A percentile compares a stretch with the other conserved stretches of the same genome.
These are phyloP conservation scores for Steinernema khuongi DNA, from an alignment of 1,140 invertebrate species.

Conservation along the genomic window DNA sequence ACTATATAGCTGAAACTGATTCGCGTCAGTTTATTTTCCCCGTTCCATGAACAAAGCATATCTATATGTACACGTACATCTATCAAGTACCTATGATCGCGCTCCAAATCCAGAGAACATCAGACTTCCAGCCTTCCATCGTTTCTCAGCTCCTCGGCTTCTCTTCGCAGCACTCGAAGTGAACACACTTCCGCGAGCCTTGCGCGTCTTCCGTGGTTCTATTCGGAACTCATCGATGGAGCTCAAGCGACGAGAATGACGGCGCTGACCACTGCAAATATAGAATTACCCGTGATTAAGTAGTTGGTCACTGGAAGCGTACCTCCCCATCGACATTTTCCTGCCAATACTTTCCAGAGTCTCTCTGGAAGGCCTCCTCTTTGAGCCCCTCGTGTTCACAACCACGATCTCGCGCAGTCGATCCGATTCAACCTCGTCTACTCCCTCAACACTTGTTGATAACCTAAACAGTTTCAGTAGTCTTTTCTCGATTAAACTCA, in stretches of 20 bases:
- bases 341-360: neutral
- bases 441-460: neutral
- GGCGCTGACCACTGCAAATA: neutral
- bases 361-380: neutral
- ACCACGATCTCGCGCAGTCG: neutral
- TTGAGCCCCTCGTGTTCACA: neutral
- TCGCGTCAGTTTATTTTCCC: too few species aligned
- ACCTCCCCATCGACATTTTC: neutral
- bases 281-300: neutral
- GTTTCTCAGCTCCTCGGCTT: neutral
- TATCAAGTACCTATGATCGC: neutral
- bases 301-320: too few species aligned
- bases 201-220: neutral
- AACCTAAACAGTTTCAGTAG: neutral
- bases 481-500: neutral
- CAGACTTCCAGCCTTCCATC: neutral
- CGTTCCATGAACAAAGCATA: too few species aligned
- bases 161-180: neutral
- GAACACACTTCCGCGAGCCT: neutral
- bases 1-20: too few species aligned
- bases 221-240: neutral
- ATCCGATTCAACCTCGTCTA: neutral
- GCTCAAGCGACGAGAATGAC: neutral
- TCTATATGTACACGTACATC: neutral
- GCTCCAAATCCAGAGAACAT: slow-evolving; percentile 11